These are phyloP conservation scores for Platorchestia sp. DNA, from an alignment of 1,140 invertebrate genomes.

Conservation along the genomic window DNA sequence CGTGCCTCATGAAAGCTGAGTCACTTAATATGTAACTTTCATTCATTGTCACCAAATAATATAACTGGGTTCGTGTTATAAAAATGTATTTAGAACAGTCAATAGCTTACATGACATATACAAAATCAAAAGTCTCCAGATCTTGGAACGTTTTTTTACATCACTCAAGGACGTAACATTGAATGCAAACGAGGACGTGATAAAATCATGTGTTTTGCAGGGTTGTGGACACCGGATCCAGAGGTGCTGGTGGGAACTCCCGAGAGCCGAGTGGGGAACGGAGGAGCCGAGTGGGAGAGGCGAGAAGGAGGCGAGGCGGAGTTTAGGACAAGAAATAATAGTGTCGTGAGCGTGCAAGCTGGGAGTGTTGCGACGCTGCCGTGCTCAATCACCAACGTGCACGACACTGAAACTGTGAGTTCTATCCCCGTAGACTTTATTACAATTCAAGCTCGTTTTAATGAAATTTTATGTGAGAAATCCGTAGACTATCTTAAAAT, in stretches of 20 bases:
- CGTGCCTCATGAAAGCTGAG: too few relatives aligned
- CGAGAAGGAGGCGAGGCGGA: background rate
- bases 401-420: constrained; percentile 9
- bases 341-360: constrained; percentile 13
- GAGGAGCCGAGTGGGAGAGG: constrained; percentile 6
- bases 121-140: too few relatives aligned
- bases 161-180: too few relatives aligned
- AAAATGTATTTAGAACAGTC: too few relatives aligned
- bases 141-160: too few relatives aligned
- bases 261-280: background rate
- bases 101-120: too few relatives aligned
- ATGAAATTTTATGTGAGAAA: background rate
- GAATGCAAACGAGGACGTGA: background rate
- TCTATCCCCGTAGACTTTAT: background rate
- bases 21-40: too few relatives aligned
- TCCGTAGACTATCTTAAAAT: too few relatives aligned
- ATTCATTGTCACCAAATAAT: too few relatives aligned
- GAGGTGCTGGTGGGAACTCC: constrained; percentile 34
- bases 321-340: constrained; percentile 23
- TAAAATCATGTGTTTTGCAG: background rate
- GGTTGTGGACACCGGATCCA: constrained; percentile 14
- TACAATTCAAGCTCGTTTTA: background rate
- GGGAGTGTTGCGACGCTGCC: constrained; percentile 18
- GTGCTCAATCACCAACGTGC: background rate
- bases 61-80: too few relatives aligned